Percentiles rank a stretch among this genome's conserved stretches.
These are phyloP conservation scores for Neopelma chrysocephalum DNA, from an alignment of 2,797 vertebrate genomes.

Conservation along the genomic window DNA sequence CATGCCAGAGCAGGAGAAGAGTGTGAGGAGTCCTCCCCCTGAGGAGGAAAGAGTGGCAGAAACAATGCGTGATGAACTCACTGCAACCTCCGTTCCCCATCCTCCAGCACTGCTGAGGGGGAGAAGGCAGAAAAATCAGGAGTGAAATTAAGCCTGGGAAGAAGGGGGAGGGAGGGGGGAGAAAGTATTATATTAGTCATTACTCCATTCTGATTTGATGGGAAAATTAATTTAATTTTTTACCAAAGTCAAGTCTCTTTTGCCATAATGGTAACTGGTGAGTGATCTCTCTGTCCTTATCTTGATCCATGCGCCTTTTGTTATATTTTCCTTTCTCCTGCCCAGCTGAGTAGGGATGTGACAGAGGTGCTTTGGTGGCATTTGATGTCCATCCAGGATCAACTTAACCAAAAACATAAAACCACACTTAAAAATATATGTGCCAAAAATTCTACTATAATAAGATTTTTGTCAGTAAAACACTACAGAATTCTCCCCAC, in stretches of 20 bases:
- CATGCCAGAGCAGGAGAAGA: no score
- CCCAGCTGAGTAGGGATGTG: background rate
- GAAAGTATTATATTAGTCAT: background rate
- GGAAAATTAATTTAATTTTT: background rate
- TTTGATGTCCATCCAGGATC: background rate
- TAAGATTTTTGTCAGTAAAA: background rate
- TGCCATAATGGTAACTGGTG: background rate
- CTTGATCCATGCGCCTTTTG: background rate
- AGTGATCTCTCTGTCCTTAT: background rate
- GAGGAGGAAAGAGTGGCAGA: background rate
- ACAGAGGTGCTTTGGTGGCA: background rate
- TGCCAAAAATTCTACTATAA: background rate
- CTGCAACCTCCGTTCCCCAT: background rate
- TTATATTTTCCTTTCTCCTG: background rate
- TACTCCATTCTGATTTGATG: background rate
- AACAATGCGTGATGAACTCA: background rate
- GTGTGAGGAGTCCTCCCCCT: background rate
- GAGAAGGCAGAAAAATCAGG: background rate
- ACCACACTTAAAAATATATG: background rate
- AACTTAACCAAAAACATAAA: background rate
- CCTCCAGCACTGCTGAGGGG: no score
- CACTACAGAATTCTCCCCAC: background rate
- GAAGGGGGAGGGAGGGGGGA: no score
- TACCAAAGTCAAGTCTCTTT: accelerated
- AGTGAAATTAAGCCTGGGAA: background rate